Evolutionary conservation across 2,888 invertebrate species (phyloP).

Genomic region (Leptarthrus brevirostris): DNA sequence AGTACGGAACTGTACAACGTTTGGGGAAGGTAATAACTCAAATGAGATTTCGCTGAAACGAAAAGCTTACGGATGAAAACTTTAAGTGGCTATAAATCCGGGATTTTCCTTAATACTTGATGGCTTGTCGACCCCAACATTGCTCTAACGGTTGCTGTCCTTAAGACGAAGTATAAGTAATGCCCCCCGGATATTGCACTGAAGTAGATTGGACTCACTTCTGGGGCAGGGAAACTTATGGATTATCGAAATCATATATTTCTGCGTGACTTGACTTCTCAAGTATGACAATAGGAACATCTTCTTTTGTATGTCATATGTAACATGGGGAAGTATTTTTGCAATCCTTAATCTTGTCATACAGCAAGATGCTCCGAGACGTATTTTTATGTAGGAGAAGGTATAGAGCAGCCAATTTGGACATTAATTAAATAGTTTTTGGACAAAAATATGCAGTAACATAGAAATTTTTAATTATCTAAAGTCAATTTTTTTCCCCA

Average conservation of each 20-base stretch:
- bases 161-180: conserved; percentile 24
- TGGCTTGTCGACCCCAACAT: conserved; percentile 46
- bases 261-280: conserved; percentile 53
- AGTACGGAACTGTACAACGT: conserved; percentile 12
- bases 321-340: no score
- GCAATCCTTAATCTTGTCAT: no score
- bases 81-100: conserved; percentile 66
- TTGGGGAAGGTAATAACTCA: conserved; percentile 34
- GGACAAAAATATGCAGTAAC: no score
- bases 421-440: no score
- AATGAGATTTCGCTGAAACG: conserved; percentile 43
- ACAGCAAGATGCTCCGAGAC: no score
- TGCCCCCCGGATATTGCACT: background rate
- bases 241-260: conserved; percentile 54
- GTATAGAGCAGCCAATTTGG: no score
- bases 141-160: conserved; percentile 29
- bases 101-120: conserved; percentile 55
- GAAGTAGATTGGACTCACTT: conserved; percentile 24
- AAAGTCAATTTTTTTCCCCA: no score
- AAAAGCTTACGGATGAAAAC: conserved; percentile 58
- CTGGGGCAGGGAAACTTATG: conserved; percentile 50
- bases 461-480: no score
- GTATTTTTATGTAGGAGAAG: no score
- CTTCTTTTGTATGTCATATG: conserved; percentile 34
- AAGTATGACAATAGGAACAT: conserved; percentile 50